Conservation (phyloP, 2,113 vertebrate species). For the Puffinus mauretanicus region DNA sequence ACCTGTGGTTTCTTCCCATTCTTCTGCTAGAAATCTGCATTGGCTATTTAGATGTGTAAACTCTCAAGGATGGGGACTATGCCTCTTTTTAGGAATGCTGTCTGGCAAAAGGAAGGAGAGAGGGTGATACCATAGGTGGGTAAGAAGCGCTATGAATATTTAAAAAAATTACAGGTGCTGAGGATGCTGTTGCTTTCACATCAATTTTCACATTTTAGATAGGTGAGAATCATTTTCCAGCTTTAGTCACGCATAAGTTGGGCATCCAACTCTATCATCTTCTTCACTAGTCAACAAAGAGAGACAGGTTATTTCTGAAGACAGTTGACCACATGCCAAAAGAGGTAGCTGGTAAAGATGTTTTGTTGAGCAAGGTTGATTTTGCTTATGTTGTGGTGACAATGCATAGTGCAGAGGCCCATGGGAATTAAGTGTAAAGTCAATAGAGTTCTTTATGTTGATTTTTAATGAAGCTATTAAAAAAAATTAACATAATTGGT, state of each 20-base stretch:
- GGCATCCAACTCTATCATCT: neutral
- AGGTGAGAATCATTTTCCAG: neutral
- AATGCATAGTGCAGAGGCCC: neutral
- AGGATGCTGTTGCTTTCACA: neutral
- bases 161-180: neutral
- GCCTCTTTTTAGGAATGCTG: neutral
- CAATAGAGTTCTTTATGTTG: neutral
- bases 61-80: neutral
- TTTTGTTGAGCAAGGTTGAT: neutral
- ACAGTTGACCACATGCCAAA: neutral
- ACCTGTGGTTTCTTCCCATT: neutral
- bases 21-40: neutral
- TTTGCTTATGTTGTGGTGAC: neutral
- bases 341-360: neutral
- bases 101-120: neutral
- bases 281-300: neutral
- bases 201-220: neutral
- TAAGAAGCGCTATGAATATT: neutral
- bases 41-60: neutral
- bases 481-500: neutral
- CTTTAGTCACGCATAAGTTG: neutral
- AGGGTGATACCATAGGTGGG: fast-evolving
- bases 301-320: neutral
- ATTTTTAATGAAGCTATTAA: neutral
- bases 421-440: neutral